Base-by-base conservation (phyloP, 2,113 vertebrate genomes). In the Tangachromis dhanisi region DNA sequence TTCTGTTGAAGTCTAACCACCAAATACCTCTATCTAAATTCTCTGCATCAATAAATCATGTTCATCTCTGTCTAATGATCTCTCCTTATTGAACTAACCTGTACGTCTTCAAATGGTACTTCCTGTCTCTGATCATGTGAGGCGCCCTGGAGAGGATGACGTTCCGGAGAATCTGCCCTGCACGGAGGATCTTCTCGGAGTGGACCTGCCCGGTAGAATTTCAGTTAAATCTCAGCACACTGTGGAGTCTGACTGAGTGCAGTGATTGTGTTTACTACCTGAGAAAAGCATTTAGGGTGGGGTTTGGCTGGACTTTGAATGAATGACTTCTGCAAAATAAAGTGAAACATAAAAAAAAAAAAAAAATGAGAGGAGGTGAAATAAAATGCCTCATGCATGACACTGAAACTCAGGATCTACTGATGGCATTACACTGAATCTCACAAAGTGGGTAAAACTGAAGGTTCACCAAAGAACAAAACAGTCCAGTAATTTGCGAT, bases 91-190 rank as follows among this genome's bases (percentile, higher is more conserved):
- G 10, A 66, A 47, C 91, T 86, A 90, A 99, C 99, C 97, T 98
- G 96, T 98, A 99, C 0, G 98, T 99, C 94, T 98, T 99, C 81
- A 99, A 96, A 93, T 99, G 99, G 86, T 98, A 99, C 94, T 99
- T 99, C 89, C 99, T 97, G 94, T 99, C 99, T 95, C 99, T 96
- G 94, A 99, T 99, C 98, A 99, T 98, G 94, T 99, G 98, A 92
- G 99, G 97, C 7, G 98, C 97, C 91, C 97, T 94, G 88, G 97
- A 98, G 59, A 99, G 97, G 91, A 99, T 98, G 80, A 96, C 95
- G 7, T 97, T 97, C 68, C 98, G 97, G 84, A 99, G 96, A 91
- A 98, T 97, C 93, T 98, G 98, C 88, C 97, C 98, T 45, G 98
- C 98, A 73, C 93, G 96, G 90, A 99, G 95, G 93, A 99, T 98